Evolutionary conservation across 2,888 invertebrate genomes (phyloP), one percentile per base, ranked within the genome.

Genomic region (Yponomeuta plumbellus): DNA sequence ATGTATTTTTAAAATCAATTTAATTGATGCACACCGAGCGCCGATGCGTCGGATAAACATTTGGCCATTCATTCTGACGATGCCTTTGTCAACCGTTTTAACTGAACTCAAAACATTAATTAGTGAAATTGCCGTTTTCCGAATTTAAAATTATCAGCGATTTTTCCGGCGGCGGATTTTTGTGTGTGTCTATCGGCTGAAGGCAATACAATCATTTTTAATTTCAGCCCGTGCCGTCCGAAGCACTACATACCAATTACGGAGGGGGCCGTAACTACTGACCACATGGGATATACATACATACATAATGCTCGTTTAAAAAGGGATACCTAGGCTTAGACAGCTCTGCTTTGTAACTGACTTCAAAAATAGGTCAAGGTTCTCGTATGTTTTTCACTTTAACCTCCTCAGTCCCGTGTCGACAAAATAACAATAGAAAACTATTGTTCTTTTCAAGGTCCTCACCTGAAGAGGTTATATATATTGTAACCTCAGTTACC

Each of bases 231-330:
- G 74, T 78, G 74, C 75, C 76, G 75, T 76, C 75, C 82, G 77
- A 71, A 78, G 80, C 83, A 84, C 80, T 86, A 85, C 85, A 89
- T 88, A 86, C 85, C 87, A 85, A 88, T 88, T 85, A 88, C 57
- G 81, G 78, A 72, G 13, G 44, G 72, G 75, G 74, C 72, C 73
- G 78, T 83, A 79, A 82, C 81, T 79, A 80, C 80, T 80, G 81
- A 81, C 74, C 81, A 80, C 78, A 76, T 78, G 84, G 84, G 85
- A 85, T 86, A 84, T 73, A 34, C 3, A 72, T 72, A n/a, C n/a
- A n/a, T n/a, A n/a, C n/a, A 72, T 70, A 72, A 75, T 74, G 73
- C 70, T 74, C 75, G 74, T 76, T 76, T 77, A 79, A 76, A 52
- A n/a, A n/a, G n/a, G n/a, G n/a, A n/a, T n/a, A n/a, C n/a, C n/a